Evolutionary conservation across 2,113 vertebrate species (phyloP).

Genomic region (Cromileptes altivelis): DNA sequence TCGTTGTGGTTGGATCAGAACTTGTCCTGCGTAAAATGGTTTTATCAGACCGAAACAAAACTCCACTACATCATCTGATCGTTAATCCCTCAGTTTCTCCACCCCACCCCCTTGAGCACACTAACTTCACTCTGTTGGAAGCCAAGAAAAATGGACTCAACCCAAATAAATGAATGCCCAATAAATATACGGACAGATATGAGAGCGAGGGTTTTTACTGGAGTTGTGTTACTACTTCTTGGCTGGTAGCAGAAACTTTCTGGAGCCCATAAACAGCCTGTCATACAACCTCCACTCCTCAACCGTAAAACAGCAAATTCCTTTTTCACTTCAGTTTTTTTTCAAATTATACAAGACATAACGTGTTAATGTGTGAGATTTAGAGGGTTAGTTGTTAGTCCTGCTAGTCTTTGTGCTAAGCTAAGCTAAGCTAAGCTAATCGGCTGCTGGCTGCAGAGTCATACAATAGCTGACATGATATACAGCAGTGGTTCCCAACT

Average conservation of each 20-base stretch:
- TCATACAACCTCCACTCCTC: neutral
- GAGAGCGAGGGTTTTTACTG: neutral
- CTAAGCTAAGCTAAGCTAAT: neutral
- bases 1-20: neutral
- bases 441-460: neutral
- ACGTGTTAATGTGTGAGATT: neutral
- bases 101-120: no score
- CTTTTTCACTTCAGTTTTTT: no score
- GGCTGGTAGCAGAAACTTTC: neutral
- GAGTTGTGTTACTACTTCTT: neutral
- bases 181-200: neutral
- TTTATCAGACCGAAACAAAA: neutral
- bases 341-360: neutral
- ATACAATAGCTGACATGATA: neutral
- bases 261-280: neutral
- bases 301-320: neutral
- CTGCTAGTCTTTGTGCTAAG: neutral
- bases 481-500: no score
- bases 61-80: neutral
- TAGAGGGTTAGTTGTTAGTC: neutral
- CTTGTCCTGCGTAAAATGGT: neutral
- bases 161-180: neutral
- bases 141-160: slow-evolving; percentile 13
- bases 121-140: neutral
- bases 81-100: neutral